Evolutionary conservation across 1,140 invertebrate genomes (phyloP).

Genomic region (Luehdorfia chinensis): DNA sequence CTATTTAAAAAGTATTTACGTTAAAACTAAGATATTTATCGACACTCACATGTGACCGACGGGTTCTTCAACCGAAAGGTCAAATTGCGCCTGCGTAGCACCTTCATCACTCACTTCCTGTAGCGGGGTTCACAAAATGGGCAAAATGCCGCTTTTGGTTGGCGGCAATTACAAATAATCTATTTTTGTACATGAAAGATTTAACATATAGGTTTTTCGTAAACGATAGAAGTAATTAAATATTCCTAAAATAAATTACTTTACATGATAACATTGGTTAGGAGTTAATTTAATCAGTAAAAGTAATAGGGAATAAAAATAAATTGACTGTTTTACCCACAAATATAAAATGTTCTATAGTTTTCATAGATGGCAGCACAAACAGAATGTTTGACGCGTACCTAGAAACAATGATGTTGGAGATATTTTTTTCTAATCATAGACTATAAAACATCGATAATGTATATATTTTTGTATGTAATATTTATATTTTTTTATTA

Average conservation of each 20-base stretch:
- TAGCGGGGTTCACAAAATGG: conserved; percentile 72
- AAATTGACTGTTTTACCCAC: conserved; percentile 33
- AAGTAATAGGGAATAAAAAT: too few relatives aligned
- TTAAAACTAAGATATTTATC: conserved; percentile 76
- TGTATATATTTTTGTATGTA: too few relatives aligned
- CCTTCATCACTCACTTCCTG: conserved; percentile 76
- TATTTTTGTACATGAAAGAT: neutral
- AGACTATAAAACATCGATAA: neutral
- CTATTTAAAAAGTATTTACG: conserved; percentile 63
- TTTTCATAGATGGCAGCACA: conserved; percentile 28
- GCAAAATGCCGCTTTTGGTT: conserved; percentile 40
- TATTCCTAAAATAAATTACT: too few relatives aligned
- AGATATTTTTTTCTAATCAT: conserved; percentile 5
- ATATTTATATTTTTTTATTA: too few relatives aligned
- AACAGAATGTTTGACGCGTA: conserved; percentile 21
- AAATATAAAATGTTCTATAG: neutral
- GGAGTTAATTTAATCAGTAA: too few relatives aligned
- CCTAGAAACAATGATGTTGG: conserved; percentile 5
- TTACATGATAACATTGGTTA: too few relatives aligned
- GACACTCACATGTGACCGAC: conserved; percentile 78
- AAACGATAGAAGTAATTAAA: conserved; percentile 14
- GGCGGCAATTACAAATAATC: conserved; percentile 46
- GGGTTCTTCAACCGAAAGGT: conserved; percentile 78
- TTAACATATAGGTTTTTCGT: too few relatives aligned
- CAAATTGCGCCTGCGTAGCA: conserved; percentile 78